These are phyloP conservation scores for Fabriciana adippe DNA, from an alignment of 2,888 invertebrate species.

Conservation along the genomic window DNA sequence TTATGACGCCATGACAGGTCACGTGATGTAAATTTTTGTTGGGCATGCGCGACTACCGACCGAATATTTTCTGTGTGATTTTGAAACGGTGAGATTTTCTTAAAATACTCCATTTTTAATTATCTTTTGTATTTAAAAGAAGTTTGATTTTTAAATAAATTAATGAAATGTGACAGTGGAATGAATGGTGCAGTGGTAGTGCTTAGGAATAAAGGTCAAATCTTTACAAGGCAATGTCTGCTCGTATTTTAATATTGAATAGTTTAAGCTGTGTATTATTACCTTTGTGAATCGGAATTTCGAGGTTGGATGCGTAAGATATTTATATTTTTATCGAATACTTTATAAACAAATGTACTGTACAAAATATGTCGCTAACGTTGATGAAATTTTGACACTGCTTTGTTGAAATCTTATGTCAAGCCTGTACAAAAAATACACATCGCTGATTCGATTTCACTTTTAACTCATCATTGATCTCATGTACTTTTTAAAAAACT, in stretches of 20 bases:
- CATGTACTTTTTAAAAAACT: neutral
- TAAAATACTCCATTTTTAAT: conserved; percentile 53
- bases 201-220: conserved; percentile 65
- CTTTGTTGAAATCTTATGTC: conserved; percentile 42
- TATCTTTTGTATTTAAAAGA: conserved; percentile 46
- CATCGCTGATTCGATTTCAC: neutral
- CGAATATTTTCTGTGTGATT: conserved; percentile 71
- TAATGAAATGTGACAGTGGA: conserved; percentile 55
- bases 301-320: conserved; percentile 29
- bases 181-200: conserved; percentile 38
- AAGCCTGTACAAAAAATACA: conserved; percentile 34
- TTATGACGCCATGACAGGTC: conserved; percentile 80
- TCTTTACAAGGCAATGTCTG: conserved; percentile 54
- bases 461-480: neutral
- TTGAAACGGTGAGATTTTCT: conserved; percentile 69
- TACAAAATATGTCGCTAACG: conserved; percentile 24
- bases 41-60: conserved; percentile 76
- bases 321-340: conserved; percentile 15
- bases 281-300: conserved; percentile 42
- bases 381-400: conserved; percentile 38
- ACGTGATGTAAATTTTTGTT: conserved; percentile 81
- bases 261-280: conserved; percentile 57
- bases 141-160: conserved; percentile 45
- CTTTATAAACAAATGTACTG: neutral
- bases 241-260: conserved; percentile 63